Evolutionary conservation across 2,113 vertebrate genomes (phyloP), one percentile per base, ranked within the genome.

Genomic region (Sylvicapra grimmia): DNA sequence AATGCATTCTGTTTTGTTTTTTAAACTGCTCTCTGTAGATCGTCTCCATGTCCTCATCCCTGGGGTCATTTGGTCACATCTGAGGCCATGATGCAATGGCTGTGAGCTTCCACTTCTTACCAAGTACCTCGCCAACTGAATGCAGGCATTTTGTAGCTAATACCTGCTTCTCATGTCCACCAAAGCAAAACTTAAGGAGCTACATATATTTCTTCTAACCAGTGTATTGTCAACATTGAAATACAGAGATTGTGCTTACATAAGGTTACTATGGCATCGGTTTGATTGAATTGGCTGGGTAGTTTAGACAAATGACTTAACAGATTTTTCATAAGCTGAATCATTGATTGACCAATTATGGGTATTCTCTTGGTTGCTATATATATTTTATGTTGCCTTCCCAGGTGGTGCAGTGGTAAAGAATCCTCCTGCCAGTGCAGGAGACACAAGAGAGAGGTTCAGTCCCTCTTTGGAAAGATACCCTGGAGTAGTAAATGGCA

Each of bases 281-380:
- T 59, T 72, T 85, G 44, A 82, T 13, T 80, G 19, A 77, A 51
- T 6, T 63, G 65, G 6, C 49, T 56, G 15, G 47, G 40, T 14
- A 95, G 40, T 40, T 94, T 19, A 61, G 36, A 86, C 27, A 53
- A 96, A 23, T 18, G 21, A 93, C 15, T 93, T 40, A 89, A 68
- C 13, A 56, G 18, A 72, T 29, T 95, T 97, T 86, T 91, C 72
- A 44, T 63, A 96, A 87, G 72, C 33, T 65, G 27, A 86, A 27
- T 63, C 15, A 3, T 10, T 86, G 18, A 65, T 56, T 80, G 23
- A 83, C 49, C 84, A 93, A 51, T 68, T 93, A 79, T 51, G 40
- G 29, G 12, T 53, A 8, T 88, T 80, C 40, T 82, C 25, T 29
- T 79, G 33, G 27, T 49, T 97, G 40, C 40, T 59, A 79, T 54